Base-by-base conservation (phyloP, 2,888 invertebrate genomes). In the Lepidocyrtoides sp. region DNA sequence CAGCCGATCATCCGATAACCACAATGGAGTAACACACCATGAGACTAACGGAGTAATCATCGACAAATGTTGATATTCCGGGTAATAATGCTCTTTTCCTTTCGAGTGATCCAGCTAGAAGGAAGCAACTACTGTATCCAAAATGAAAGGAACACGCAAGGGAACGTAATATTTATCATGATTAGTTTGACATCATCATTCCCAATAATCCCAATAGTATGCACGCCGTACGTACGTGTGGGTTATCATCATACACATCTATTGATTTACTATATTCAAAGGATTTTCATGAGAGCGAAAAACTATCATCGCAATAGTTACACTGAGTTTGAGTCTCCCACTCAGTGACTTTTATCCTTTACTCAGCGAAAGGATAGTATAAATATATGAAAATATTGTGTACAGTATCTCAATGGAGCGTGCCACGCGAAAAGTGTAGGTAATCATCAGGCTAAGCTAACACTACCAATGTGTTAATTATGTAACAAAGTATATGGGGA, bases 31-130 rank as follows among this genome's bases (percentile, higher is more conserved):
- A 57, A 36, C 10, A 41, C 85, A 72, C 36, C 72, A 69, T 7
- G 85, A 69, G 51, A 20, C 72, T 3, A 72, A 85, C 72, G 85
- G 85, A 32, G 20, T 10, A 14, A 32, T 72, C 12, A 54, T 54
- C 23, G 85, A 85, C 51, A 85, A 54, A 54, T 85, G 85, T 23
- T 85, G 12, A 85, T n/a, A 72, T 41, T 51, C 0, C 83, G 10
- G 14, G 41, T 48, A 5, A n/a, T 29, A 54, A 54, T 81, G n/a
- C 41, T 57, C 57, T n/a, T 51, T 17, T 23, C 57, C 17, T 57
- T 17, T 51, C 57, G 20, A 36, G 2, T 36, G 36, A 29, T 79
- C 17, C 57, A 41, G 14, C 60, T 57, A 12, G 14, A 41, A 41
- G 60, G 7, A 51, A 51, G 14, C 23, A n/a, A 36, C 12, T 14